Base-by-base conservation (phyloP, 2,888 invertebrate species). In the Automeris io region DNA sequence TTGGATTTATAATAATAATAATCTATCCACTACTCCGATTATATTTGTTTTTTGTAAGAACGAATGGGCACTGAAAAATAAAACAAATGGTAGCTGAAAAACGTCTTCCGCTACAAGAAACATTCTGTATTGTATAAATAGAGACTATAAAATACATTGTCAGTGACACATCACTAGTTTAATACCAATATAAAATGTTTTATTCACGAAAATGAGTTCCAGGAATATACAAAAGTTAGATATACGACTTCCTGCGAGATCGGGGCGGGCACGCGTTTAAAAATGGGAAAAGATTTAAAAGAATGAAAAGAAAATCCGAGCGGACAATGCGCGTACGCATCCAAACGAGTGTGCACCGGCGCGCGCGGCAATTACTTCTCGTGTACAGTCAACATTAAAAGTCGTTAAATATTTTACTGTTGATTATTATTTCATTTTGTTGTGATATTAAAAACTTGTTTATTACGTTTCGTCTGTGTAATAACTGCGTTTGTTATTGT, bases 191-290 rank as follows among this genome's bases (percentile, higher is more conserved):
- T 68, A 72, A 68, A 62, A 69, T 60, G 50, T 73, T 71, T 72
- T 72, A 74, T 74, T 60, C 63, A 66, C 61, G 67, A 34, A 75
- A 78, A 80, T 79, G 76, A 73, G 76, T 82, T 80, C 78, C 57
- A 57, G 49, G 55, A 58, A 66, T 58, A 64, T 33, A 38, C 21
- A 46, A 48, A 44, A 47, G 45, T 49, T 49, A 52, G 49, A 63
- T 61, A 63, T 74, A 80, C 64, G 70, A 76, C 83, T 83, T 83
- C 82, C 83, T 80, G 56, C 44, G 40, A 45, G 41, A 24, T 39
- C 49, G 40, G 45, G 48, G 24, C 52, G 49, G 47, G 45, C 47
- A 46, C 53, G 51, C 47, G 60, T 67, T 73, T 74, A 69, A 76
- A 80, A 80, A 76, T 70, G 74, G 69, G 61, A 64, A 69, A 70